A percentile compares a stretch with the other conserved stretches of the same genome.
phyloP scores from a whole-genome alignment of 92 coral and sea anemone genomes.

The Epizoanthus ramosus region DNA sequence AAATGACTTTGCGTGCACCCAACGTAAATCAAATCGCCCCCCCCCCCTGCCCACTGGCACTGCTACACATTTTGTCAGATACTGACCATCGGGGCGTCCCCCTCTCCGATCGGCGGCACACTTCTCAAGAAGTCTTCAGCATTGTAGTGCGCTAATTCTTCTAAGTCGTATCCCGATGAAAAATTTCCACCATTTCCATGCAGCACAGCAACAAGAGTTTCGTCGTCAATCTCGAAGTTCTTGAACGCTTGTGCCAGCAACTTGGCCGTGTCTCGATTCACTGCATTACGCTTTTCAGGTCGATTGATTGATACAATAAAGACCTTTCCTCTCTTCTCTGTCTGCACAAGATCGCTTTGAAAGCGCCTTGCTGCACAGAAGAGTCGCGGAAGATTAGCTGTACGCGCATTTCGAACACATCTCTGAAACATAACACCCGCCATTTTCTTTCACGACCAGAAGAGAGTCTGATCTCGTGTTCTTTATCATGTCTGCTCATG shows the following conservation, averaged over 20 bases:
- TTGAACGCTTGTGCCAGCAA: slow-evolving; percentile 71
- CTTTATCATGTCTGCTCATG: background rate
- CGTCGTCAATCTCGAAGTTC: slow-evolving; percentile 75
- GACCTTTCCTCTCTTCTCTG: slow-evolving; percentile 73
- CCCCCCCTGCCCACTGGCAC: background rate
- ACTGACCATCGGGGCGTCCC: slow-evolving; percentile 89
- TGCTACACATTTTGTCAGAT: background rate
- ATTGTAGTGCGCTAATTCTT: slow-evolving; percentile 65
- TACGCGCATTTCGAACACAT: slow-evolving; percentile 37
- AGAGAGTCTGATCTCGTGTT: too few species aligned
- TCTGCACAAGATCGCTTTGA: slow-evolving; percentile 64
- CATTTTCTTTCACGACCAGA: slow-evolving; percentile 39
- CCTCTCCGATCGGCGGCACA: slow-evolving; percentile 73
- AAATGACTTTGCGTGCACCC: background rate
- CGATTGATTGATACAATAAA: slow-evolving; percentile 74
- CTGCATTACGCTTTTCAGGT: slow-evolving; percentile 90
- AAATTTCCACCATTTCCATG: slow-evolving; percentile 79
- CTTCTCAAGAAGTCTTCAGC: slow-evolving; percentile 60
- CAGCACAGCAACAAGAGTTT: slow-evolving; percentile 71
- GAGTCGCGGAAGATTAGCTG: slow-evolving; percentile 53
- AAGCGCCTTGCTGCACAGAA: slow-evolving; percentile 62
- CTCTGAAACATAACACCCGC: slow-evolving; percentile 45
- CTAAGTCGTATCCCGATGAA: slow-evolving; percentile 83
- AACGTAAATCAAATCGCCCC: background rate
- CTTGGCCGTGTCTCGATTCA: slow-evolving; percentile 68